These are phyloP conservation scores for Galendromus occidentalis DNA, from an alignment of 1,140 invertebrate genomes.

Conservation along the genomic window DNA sequence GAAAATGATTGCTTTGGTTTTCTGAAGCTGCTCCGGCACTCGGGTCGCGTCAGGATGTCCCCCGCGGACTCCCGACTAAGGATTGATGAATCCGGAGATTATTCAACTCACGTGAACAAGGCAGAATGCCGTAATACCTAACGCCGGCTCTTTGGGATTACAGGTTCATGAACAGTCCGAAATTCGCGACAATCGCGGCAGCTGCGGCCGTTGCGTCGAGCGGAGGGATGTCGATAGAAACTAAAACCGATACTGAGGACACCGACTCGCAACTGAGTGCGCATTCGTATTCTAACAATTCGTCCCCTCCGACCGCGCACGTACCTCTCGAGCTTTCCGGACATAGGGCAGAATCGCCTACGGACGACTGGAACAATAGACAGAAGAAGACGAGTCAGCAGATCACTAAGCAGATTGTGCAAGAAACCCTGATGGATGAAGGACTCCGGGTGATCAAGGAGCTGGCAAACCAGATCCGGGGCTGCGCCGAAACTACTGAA, in stretches of 20 bases:
- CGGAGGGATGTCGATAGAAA: background rate
- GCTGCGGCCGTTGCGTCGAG: slow-evolving; percentile 5
- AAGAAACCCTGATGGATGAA: slow-evolving; percentile 27
- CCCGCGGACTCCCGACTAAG: too few species aligned
- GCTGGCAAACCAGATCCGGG: slow-evolving; percentile 20
- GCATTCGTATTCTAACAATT: background rate
- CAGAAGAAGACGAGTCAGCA: slow-evolving; percentile 20
- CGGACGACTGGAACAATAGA: background rate
- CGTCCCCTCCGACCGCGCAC: background rate
- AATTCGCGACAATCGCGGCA: slow-evolving; percentile 11
- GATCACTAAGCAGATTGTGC: slow-evolving; percentile 25
- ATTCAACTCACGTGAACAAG: too few species aligned
- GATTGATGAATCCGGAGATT: too few species aligned
- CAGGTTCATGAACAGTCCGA: slow-evolving; percentile 10
- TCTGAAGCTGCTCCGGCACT: too few species aligned
- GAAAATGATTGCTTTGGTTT: too few species aligned
- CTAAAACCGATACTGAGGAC: background rate
- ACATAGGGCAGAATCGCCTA: background rate
- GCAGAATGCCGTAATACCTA: too few species aligned
- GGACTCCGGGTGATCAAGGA: slow-evolving; percentile 27
- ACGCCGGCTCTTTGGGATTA: background rate
- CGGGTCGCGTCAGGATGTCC: too few species aligned
- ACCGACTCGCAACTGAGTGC: slow-evolving; percentile 5
- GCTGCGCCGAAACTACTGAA: background rate
- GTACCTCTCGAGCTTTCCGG: background rate